Conservation (phyloP, 1,140 invertebrate species). For the Gonatopus flavifemur region DNA sequence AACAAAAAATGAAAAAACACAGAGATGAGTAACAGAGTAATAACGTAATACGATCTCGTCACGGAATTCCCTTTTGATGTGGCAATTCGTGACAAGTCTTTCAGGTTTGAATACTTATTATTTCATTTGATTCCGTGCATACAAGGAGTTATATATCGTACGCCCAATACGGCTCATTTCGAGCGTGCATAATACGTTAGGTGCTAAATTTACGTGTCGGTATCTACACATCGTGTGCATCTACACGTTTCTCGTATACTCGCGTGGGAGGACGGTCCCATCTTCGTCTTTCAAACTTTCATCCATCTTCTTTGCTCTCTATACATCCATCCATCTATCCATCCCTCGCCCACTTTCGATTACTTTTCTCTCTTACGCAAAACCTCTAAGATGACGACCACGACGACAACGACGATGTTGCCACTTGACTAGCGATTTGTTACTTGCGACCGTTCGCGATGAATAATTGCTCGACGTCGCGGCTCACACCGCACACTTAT, state of each 20-base stretch:
- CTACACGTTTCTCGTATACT: no score
- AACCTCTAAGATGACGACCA: no score
- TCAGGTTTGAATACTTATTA: constrained; percentile 12
- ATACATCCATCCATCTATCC: not conserved
- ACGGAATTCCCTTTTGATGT: constrained; percentile 14
- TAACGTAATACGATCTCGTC: constrained; percentile 9
- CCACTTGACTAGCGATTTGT: constrained; percentile 58
- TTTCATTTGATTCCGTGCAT: constrained; percentile 14
- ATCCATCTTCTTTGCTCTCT: constrained; percentile 18
- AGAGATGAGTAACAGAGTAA: constrained; percentile 4
- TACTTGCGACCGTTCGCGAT: constrained; percentile 54
- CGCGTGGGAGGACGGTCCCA: constrained; percentile 41
- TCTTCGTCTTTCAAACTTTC: constrained; percentile 19
- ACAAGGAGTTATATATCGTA: constrained; percentile 26
- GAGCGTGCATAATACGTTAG: constrained; percentile 52
- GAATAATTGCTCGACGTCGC: constrained; percentile 47
- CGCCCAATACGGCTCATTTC: constrained; percentile 46
- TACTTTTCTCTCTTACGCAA: constrained; percentile 35
- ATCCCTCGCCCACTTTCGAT: not conserved
- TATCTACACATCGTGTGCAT: constrained; percentile 39
- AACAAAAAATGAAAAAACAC: not conserved
- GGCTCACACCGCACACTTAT: constrained; percentile 23
- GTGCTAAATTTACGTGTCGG: constrained; percentile 50
- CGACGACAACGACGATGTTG: constrained; percentile 49
- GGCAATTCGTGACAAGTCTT: constrained; percentile 15